Conservation (phyloP, 2,797 vertebrate genomes). For the Bradypus variegatus region DNA sequence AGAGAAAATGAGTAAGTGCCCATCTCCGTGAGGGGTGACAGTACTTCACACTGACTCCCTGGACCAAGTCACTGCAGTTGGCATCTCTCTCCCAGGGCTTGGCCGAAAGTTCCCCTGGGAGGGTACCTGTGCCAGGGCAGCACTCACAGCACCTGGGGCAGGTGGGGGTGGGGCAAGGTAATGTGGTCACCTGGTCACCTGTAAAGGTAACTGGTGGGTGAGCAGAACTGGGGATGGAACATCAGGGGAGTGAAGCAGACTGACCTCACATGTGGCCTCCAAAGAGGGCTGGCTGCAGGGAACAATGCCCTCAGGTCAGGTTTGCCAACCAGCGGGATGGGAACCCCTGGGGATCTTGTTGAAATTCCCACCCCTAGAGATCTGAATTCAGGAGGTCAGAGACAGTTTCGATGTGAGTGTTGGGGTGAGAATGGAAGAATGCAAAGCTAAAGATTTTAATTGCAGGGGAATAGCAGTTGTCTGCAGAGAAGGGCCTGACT, state of each 20-base stretch:
- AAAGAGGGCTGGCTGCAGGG: neutral
- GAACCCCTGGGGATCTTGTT: neutral
- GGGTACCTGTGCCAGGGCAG: neutral
- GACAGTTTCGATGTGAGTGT: too few relatives aligned
- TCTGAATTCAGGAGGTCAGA: neutral
- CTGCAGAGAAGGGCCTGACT: too few relatives aligned
- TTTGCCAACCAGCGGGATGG: rapidly evolving
- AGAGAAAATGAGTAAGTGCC: too few relatives aligned
- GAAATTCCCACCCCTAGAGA: neutral
- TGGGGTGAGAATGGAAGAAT: neutral
- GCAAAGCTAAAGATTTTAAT: neutral
- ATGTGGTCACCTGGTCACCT: too few relatives aligned
- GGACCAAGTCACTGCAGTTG: neutral
- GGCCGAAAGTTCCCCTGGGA: too few relatives aligned
- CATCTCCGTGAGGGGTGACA: rapidly evolving
- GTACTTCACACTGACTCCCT: rapidly evolving
- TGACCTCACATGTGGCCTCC: rapidly evolving
- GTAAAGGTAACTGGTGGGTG: too few relatives aligned
- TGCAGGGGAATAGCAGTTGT: neutral
- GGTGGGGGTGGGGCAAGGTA: too few relatives aligned
- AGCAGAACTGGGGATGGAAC: neutral
- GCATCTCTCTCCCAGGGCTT: neutral
- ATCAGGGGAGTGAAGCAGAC: too few relatives aligned
- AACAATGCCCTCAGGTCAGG: too few relatives aligned
- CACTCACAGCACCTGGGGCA: neutral